Evolutionary conservation across 2,113 vertebrate genomes (phyloP).

Genomic region (Amphiprion percula): DNA sequence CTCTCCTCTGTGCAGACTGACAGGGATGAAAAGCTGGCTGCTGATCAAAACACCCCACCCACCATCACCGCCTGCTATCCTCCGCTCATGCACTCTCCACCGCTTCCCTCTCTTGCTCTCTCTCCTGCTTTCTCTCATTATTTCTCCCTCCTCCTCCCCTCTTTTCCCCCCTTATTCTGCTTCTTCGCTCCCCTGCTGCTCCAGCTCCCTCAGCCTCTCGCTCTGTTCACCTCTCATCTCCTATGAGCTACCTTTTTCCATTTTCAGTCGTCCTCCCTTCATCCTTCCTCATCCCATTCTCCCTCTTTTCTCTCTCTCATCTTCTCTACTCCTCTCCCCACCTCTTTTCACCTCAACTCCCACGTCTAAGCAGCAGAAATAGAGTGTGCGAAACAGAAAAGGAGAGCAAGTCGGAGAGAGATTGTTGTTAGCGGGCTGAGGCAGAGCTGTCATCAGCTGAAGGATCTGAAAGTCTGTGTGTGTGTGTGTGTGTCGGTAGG

Average conservation of each 20-base stretch:
- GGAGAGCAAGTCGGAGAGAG: constrained; percentile 68
- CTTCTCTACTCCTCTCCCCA: constrained; percentile 45
- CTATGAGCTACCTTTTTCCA: constrained; percentile 55
- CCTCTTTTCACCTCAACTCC: constrained; percentile 75
- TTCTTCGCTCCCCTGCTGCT: constrained; percentile 60
- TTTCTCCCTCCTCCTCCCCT: constrained; percentile 30
- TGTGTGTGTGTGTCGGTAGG: constrained; percentile 74
- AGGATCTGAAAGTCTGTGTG: constrained; percentile 81
- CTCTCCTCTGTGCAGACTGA: constrained; percentile 76
- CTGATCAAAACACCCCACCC: constrained; percentile 84
- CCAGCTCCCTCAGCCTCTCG: constrained; percentile 58
- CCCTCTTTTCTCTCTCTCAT: constrained; percentile 47
- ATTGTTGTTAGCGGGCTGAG: constrained; percentile 77
- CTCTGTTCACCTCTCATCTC: constrained; percentile 70
- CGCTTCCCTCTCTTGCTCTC: constrained; percentile 25
- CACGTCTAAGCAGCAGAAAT: constrained; percentile 76
- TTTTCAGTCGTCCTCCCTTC: constrained; percentile 59
- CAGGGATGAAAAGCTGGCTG: constrained; percentile 80
- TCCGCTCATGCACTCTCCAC: constrained; percentile 61
- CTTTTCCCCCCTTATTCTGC: constrained; percentile 40
- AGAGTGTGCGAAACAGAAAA: constrained; percentile 68
- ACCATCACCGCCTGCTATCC: constrained; percentile 66
- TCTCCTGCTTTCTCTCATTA: constrained; percentile 49
- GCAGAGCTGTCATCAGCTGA: constrained; percentile 82
- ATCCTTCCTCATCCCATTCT: constrained; percentile 57